A percentile compares a stretch with the other conserved stretches of the same genome.
Conservation (phyloP, 2,113 vertebrate genomes). For the Meleagris gallopavo region DNA sequence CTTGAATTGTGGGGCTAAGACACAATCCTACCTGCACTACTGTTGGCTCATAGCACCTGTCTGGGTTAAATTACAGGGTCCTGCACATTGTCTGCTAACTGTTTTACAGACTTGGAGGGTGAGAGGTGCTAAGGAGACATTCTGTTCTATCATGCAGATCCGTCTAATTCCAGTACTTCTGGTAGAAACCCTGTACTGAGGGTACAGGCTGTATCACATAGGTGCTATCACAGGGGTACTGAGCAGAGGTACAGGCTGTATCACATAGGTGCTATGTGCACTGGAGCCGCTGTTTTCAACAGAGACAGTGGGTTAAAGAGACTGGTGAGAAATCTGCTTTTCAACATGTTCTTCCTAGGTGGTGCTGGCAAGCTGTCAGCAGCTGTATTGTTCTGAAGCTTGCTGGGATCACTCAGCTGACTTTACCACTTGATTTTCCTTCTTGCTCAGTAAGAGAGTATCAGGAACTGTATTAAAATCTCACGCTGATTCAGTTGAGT, state of each 20-base stretch:
- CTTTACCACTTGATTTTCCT: background rate
- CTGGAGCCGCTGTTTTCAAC: background rate
- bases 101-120: background rate
- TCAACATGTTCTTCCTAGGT: background rate
- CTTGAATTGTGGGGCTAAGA: background rate
- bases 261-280: background rate
- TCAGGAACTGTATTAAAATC: constrained; percentile 19
- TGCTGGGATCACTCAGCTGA: background rate
- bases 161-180: background rate
- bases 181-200: background rate
- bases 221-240: background rate
- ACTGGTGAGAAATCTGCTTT: background rate
- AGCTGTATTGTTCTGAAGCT: background rate
- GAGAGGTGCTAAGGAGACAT: background rate
- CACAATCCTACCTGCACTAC: constrained; percentile 28
- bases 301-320: background rate
- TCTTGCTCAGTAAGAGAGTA: constrained; percentile 11
- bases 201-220: background rate
- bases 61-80: background rate
- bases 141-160: background rate
- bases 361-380: background rate
- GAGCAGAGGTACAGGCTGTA: background rate
- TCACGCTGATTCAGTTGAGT: constrained; percentile 1
- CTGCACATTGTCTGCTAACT: background rate
- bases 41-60: background rate